Evolutionary conservation across 2,113 vertebrate genomes (phyloP).

Genomic region (Colistium nudipinnis): DNA sequence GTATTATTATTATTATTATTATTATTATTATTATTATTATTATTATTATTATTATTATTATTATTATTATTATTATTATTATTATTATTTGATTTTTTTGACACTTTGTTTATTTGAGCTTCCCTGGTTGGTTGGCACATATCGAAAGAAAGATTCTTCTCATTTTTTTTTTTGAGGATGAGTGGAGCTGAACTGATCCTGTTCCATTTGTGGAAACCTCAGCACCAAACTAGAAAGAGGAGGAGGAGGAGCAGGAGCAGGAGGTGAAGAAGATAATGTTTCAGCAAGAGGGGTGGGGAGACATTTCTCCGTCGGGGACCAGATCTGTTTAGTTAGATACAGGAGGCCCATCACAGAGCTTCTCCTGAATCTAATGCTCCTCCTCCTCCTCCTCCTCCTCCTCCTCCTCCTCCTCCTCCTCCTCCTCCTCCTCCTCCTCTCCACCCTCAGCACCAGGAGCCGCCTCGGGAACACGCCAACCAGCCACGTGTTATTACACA

Average conservation of each 20-base stretch:
- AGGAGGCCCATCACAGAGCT: slow-evolving; percentile 33
- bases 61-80: no score
- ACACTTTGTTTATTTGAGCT: no score
- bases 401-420: no score
- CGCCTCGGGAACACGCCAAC: no score
- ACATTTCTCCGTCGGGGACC: slow-evolving; percentile 20
- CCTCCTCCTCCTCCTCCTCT: no score
- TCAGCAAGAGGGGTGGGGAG: slow-evolving; percentile 7
- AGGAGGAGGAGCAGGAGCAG: slow-evolving; percentile 6
- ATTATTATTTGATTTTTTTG: no score
- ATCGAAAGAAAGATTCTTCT: background rate
- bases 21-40: no score
- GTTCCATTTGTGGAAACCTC: background rate
- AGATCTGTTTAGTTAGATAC: slow-evolving; percentile 42
- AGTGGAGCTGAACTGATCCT: background rate
- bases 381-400: slow-evolving; percentile 2
- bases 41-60: no score
- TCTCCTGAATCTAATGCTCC: slow-evolving; percentile 15
- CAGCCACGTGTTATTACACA: no score
- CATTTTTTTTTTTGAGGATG: background rate
- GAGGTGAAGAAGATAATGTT: slow-evolving; percentile 14
- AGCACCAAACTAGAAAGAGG: background rate
- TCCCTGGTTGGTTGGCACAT: background rate
- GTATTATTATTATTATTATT: no score
- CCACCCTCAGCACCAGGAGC: no score